Evolutionary conservation across 2,888 invertebrate genomes (phyloP), one percentile per base, ranked within the genome.

Genomic region (Trichopria drosophilae): DNA sequence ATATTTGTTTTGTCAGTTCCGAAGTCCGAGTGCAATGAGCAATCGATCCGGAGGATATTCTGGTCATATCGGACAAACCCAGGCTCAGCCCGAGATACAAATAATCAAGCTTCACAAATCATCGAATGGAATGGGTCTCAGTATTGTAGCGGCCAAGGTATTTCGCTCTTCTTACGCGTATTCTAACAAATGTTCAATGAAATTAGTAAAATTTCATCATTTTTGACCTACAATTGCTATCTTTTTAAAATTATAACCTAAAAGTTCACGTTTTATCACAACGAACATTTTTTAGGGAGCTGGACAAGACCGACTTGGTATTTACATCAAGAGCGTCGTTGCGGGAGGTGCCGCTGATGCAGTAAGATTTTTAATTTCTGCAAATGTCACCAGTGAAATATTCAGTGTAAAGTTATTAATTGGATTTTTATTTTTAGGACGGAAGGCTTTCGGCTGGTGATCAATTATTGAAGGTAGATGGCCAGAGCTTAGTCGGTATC

Each of bases 281-380:
- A n/a, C n/a, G n/a, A n/a, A 18, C 9, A 61, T 62, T 51, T 76
- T 77, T 12, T 71, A 86, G 83, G 89, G 89, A 18, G 84, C 86
- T 40, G 86, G 86, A 4, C 89, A 90, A 70, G 84, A 85, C 66
- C 85, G 93, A 64, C 80, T 94, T 55, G 98, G 99, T 35, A 99
- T 99, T 73, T 99, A 98, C 79, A 95, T 99, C 59, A 99, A 99
- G 79, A 96, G 96, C 15, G 97, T 99, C 20, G 97, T 99, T 28
- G 87, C 93, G 53, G 95, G 92, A 46, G 93, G 93, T 29, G 92
- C 93, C 50, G 93, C 93, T 3, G 92, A 92, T 72, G 86, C 88
- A 49, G 80, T 80, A 69, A 79, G 77, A 77, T 56, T 26, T 4
- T 13, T n/a, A 5, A 15, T 40, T 18, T 45, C 22, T 36, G 4